Percentiles rank a stretch among this genome's conserved stretches.
Evolutionary conservation across 2,113 vertebrate genomes (phyloP).

Genomic region (Etheostoma spectabile): DNA sequence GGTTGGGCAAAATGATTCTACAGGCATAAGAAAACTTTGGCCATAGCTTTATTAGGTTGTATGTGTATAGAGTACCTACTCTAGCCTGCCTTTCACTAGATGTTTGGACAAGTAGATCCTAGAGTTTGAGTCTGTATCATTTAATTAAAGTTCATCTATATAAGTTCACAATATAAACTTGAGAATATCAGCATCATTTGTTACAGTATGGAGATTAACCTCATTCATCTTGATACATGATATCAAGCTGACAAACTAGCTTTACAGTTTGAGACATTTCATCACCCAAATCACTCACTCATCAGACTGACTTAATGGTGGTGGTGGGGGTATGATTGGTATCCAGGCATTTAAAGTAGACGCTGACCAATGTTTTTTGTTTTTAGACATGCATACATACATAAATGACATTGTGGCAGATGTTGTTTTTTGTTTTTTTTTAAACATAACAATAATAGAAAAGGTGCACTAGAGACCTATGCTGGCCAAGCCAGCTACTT

Average conservation of each 20-base stretch:
- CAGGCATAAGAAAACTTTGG: conserved; percentile 22
- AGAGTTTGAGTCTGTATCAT: neutral
- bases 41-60: neutral
- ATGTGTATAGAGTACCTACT: neutral
- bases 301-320: neutral
- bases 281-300: too few species aligned
- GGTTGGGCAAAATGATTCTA: conserved; percentile 31
- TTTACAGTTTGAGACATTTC: neutral
- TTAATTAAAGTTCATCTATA: neutral
- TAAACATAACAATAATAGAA: too few species aligned
- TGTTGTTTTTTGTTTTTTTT: too few species aligned
- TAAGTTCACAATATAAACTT: neutral
- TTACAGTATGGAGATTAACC: neutral
- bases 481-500: too few species aligned
- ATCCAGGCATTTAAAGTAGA: too few species aligned
- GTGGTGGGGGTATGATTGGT: neutral
- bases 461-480: too few species aligned
- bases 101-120: neutral
- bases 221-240: neutral
- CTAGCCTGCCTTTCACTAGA: neutral
- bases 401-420: too few species aligned
- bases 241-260: neutral
- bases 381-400: too few species aligned
- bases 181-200: neutral
- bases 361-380: too few species aligned